Evolutionary conservation across 2,113 vertebrate species (phyloP).

Genomic region (Nothobranchius furzeri): DNA sequence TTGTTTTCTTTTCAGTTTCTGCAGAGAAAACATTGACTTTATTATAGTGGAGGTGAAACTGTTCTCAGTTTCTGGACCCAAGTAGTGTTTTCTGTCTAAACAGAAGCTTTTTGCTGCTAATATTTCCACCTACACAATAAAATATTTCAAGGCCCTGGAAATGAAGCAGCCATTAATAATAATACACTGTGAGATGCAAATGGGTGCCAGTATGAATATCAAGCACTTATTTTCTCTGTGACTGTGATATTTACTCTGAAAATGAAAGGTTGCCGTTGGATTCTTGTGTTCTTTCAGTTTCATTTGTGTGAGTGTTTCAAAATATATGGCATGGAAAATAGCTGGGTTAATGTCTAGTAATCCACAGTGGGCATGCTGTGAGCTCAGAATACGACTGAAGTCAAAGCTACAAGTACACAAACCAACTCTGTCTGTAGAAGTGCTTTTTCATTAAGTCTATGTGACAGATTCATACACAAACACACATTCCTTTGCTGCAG

Average conservation of each 20-base stretch:
- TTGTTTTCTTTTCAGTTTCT: too few species aligned
- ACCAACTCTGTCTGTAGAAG: not conserved
- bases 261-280: constrained; percentile 34
- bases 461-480: constrained; percentile 2
- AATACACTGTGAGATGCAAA: constrained; percentile 36
- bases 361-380: constrained; percentile 30
- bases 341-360: constrained; percentile 36
- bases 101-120: constrained; percentile 16
- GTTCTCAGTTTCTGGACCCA: constrained; percentile 3
- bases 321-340: constrained; percentile 21
- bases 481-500: not conserved
- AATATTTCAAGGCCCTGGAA: constrained; percentile 29
- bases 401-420: constrained; percentile 3
- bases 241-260: constrained; percentile 30
- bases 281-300: constrained; percentile 23
- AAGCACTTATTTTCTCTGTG: constrained; percentile 44
- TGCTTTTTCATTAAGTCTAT: not conserved
- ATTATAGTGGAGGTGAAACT: not conserved
- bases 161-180: constrained; percentile 39
- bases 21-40: too few species aligned
- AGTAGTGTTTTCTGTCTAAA: constrained; percentile 17
- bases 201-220: constrained; percentile 31
- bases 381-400: constrained; percentile 20
- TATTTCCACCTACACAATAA: constrained; percentile 31
- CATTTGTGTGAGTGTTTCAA: constrained; percentile 18